These are phyloP conservation scores for Ranitomeya variabilis DNA, from an alignment of 2,113 vertebrate genomes.

Conservation along the genomic window DNA sequence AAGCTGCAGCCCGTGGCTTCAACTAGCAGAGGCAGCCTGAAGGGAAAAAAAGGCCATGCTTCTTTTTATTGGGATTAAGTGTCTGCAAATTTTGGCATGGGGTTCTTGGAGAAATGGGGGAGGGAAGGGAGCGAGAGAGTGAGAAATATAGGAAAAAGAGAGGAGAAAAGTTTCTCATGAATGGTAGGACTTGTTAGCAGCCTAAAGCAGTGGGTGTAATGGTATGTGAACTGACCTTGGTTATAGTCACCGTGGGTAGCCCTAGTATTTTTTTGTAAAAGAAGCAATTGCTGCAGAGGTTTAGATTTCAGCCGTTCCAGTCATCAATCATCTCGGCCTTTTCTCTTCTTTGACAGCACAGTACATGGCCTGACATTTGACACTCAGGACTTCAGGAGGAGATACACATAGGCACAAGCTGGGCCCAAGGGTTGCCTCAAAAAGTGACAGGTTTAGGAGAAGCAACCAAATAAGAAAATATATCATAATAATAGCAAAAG, in stretches of 20 bases:
- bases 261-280: slow-evolving; percentile 89
- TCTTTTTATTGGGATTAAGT: slow-evolving; percentile 74
- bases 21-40: slow-evolving; percentile 72
- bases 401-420: slow-evolving; percentile 81
- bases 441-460: slow-evolving; percentile 19
- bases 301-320: slow-evolving; percentile 97
- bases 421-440: slow-evolving; percentile 80
- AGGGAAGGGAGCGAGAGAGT: slow-evolving; percentile 56
- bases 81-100: slow-evolving; percentile 74
- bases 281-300: slow-evolving; percentile 96
- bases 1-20: slow-evolving; percentile 78
- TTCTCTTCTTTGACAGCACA: slow-evolving; percentile 99
- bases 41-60: slow-evolving; percentile 68
- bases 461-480: slow-evolving; percentile 56
- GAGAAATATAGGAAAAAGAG: slow-evolving; percentile 62
- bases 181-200: slow-evolving; percentile 75
- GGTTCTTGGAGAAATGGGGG: slow-evolving; percentile 66
- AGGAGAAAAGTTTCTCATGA: slow-evolving; percentile 70
- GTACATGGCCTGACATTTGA: slow-evolving; percentile 99
- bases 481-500: slow-evolving; percentile 51
- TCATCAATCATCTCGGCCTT: slow-evolving; percentile 99
- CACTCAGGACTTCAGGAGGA: slow-evolving; percentile 87
- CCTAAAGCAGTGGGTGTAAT: slow-evolving; percentile 80
- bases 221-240: slow-evolving; percentile 88
- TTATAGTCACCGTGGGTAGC: slow-evolving; percentile 85